Evolutionary conservation across 2,113 vertebrate species (phyloP).

Genomic region (Aix galericulata): DNA sequence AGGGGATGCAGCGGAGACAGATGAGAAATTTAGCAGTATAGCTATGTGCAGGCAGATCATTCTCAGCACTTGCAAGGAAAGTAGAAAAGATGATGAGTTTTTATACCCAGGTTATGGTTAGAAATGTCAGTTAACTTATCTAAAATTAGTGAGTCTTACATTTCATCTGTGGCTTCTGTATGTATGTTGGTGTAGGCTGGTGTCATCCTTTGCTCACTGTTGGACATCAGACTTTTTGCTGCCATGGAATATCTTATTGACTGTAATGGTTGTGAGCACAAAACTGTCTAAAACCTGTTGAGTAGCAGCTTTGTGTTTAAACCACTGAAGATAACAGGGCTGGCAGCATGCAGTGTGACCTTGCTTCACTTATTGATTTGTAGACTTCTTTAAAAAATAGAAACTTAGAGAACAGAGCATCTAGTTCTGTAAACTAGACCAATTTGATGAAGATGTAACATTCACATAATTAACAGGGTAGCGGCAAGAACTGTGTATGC

Average conservation of each 20-base stretch:
- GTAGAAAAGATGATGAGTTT: neutral
- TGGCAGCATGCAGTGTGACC: neutral
- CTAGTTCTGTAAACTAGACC: neutral
- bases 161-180: neutral
- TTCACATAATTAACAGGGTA: neutral
- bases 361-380: neutral
- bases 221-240: neutral
- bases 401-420: neutral
- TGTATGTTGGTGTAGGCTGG: neutral
- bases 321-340: fast-evolving
- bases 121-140: neutral
- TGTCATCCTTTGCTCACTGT: neutral
- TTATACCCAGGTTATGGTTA: neutral
- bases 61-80: neutral
- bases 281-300: neutral
- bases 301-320: neutral
- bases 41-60: neutral
- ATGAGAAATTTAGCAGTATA: neutral
- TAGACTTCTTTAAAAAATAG: neutral
- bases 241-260: neutral
- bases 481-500: neutral
- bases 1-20: neutral
- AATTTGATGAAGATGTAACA: neutral
- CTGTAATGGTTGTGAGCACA: neutral
- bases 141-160: neutral